phyloP scores from a whole-genome alignment of 2,113 vertebrate genomes.

The Apistogramma diplotaenia region DNA sequence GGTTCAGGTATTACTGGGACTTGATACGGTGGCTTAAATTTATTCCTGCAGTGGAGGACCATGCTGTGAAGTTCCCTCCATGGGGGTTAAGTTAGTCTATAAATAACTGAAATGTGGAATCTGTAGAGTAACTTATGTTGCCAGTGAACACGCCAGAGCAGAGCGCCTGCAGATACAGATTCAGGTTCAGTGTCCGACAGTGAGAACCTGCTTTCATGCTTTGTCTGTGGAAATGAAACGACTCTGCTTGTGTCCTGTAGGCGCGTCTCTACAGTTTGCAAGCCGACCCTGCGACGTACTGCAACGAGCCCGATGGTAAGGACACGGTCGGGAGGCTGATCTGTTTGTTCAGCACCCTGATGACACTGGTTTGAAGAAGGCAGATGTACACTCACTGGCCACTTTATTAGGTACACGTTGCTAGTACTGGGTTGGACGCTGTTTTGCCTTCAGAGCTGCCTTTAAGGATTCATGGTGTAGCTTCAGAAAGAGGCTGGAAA shows the following conservation, averaged over 20 bases:
- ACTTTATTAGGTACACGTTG: not conserved
- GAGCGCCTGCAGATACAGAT: not conserved
- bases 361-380: not conserved
- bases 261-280: slow-evolving; percentile 96
- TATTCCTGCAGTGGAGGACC: not conserved
- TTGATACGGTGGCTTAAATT: not conserved
- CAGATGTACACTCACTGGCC: not conserved
- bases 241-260: slow-evolving; percentile 69
- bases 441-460: not conserved
- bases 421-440: not conserved
- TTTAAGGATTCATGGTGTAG: not conserved
- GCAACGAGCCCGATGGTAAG: slow-evolving; percentile 96
- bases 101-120: too few relatives aligned
- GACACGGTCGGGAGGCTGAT: not conserved
- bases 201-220: slow-evolving; percentile 12
- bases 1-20: not conserved
- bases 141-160: too few relatives aligned
- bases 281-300: slow-evolving; percentile 97
- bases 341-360: not conserved
- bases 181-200: too few relatives aligned
- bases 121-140: too few relatives aligned
- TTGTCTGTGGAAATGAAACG: not conserved
- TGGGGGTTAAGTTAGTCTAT: too few relatives aligned
- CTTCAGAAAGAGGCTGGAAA: not conserved
- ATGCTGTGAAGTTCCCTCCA: not conserved